Percentiles rank a stretch among this genome's conserved stretches.
Evolutionary conservation across 2,113 vertebrate species (phyloP).

Genomic region (Tamias sibiricus): DNA sequence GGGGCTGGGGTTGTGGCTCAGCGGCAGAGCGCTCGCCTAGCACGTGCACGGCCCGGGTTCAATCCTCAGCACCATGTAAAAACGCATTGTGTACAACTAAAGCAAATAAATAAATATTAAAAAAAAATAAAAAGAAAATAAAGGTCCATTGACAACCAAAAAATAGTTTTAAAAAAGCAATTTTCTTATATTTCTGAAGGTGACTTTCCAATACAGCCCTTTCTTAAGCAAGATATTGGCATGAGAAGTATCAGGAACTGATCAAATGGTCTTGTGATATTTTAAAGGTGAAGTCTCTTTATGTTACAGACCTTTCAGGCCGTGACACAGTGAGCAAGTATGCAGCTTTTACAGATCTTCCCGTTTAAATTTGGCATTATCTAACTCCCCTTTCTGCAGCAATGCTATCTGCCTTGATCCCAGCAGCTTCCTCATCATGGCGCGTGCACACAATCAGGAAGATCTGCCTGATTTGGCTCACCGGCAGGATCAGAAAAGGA

Average conservation of each 20-base stretch:
- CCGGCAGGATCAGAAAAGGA: slow-evolving; percentile 15
- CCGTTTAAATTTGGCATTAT: slow-evolving; percentile 59
- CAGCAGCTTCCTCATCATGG: slow-evolving; percentile 57
- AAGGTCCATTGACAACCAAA: no score
- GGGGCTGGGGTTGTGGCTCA: no score
- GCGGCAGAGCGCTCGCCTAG: no score
- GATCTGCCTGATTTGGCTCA: slow-evolving; percentile 18
- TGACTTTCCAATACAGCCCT: background rate
- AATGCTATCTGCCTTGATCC: slow-evolving; percentile 66
- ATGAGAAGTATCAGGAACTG: slow-evolving; percentile 50
- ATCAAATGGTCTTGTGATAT: slow-evolving; percentile 34
- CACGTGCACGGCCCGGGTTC: no score
- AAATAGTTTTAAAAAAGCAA: no score
- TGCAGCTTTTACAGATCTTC: background rate
- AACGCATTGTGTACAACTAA: no score
- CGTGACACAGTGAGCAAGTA: slow-evolving; percentile 33
- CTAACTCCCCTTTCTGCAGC: slow-evolving; percentile 45
- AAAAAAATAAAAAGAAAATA: no score
- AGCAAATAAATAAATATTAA: no score
- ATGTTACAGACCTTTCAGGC: slow-evolving; percentile 40
- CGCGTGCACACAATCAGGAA: background rate
- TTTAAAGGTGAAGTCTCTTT: slow-evolving; percentile 60
- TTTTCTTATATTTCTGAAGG: slow-evolving; percentile 66
- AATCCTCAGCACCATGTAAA: no score
- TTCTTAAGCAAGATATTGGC: slow-evolving; percentile 45